Percentiles rank a stretch among this genome's conserved stretches.
These are phyloP conservation scores for Luehdorfia chinensis DNA, from an alignment of 1,140 invertebrate genomes.

Conservation along the genomic window DNA sequence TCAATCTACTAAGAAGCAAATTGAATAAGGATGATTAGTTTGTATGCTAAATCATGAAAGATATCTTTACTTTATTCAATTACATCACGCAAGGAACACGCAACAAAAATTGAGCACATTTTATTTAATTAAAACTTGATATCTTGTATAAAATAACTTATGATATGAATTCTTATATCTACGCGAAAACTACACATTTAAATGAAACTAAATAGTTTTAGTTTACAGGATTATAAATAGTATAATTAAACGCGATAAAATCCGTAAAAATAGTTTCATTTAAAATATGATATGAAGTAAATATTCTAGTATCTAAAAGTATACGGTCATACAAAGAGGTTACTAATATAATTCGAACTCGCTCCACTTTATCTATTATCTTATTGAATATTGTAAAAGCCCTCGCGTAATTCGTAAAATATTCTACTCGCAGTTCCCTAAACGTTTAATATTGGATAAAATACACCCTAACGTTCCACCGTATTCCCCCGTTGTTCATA, in stretches of 20 bases:
- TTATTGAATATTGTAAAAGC: constrained; percentile 67
- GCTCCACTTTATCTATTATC: constrained; percentile 39
- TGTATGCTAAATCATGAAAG: constrained; percentile 16
- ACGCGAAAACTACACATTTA: too few species aligned
- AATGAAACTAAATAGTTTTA: too few species aligned
- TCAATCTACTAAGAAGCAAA: constrained; percentile 11
- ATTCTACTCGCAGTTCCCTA: constrained; percentile 59
- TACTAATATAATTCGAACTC: neutral
- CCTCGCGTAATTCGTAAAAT: constrained; percentile 64
- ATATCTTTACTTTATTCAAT: constrained; percentile 11
- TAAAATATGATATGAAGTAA: too few species aligned
- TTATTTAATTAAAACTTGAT: neutral
- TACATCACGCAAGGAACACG: constrained; percentile 12
- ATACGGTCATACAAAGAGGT: neutral
- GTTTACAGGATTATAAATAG: too few species aligned
- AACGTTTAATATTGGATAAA: constrained; percentile 76
- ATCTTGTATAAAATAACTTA: too few species aligned
- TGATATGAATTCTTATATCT: too few species aligned
- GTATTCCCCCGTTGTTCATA: constrained; percentile 75
- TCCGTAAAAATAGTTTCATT: too few species aligned
- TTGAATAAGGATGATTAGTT: constrained; percentile 15
- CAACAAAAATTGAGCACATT: neutral
- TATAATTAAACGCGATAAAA: too few species aligned
- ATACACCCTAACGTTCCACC: constrained; percentile 62
- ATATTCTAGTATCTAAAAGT: too few species aligned